phyloP scores from a whole-genome alignment of 2,888 invertebrate species.

The Leucophenga montana region DNA sequence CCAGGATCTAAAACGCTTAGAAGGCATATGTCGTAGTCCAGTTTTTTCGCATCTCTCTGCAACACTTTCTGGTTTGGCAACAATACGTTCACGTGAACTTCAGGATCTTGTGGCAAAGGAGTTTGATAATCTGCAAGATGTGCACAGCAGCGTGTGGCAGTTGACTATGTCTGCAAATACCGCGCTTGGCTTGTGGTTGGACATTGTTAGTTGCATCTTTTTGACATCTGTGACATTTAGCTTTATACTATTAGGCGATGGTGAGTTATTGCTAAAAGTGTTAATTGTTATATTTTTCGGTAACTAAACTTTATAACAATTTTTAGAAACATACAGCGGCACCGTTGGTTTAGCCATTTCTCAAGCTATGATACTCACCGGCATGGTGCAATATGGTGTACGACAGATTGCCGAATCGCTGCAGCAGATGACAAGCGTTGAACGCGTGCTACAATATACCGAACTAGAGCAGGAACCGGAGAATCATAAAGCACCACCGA shows the following conservation, averaged over 20 bases:
- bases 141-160: conserved; percentile 73
- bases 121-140: conserved; percentile 82
- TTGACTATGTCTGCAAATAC: conserved; percentile 70
- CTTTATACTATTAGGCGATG: conserved; percentile 77
- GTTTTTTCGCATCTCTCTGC: conserved; percentile 94
- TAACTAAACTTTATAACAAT: neutral
- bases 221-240: conserved; percentile 78
- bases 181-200: conserved; percentile 84
- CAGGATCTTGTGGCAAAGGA: conserved; percentile 82
- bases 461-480: conserved; percentile 77
- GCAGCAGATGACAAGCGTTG: conserved; percentile 82
- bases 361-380: conserved; percentile 81
- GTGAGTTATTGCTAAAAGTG: no score
- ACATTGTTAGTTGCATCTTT: conserved; percentile 81
- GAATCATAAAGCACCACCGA: conserved; percentile 74
- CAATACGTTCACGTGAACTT: conserved; percentile 86
- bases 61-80: conserved; percentile 87
- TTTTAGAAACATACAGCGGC: conserved; percentile 76
- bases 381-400: conserved; percentile 82
- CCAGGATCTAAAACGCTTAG: conserved; percentile 82
- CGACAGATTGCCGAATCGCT: conserved; percentile 81
- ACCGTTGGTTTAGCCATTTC: conserved; percentile 82
- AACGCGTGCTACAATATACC: conserved; percentile 81
- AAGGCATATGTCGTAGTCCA: conserved; percentile 86
- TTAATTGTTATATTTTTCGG: neutral